Evolutionary conservation across 2,113 vertebrate genomes (phyloP).

Genomic region (Phaethornis superciliosus): DNA sequence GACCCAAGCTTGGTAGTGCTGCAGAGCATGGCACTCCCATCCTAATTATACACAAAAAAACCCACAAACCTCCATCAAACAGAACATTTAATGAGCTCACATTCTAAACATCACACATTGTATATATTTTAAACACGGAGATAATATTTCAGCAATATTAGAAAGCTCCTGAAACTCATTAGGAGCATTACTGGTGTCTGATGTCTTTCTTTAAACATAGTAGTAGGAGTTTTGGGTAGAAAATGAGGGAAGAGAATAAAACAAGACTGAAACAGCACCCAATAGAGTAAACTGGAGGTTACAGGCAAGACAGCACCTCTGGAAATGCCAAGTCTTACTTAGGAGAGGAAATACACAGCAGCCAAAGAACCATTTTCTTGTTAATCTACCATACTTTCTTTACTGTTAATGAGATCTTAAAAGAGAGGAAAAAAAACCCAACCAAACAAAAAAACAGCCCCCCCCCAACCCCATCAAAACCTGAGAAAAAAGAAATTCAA

Average conservation of each 20-base stretch:
- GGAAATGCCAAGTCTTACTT: background rate
- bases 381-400: background rate
- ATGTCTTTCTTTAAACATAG: background rate
- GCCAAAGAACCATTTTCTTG: background rate
- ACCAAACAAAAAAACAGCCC: background rate
- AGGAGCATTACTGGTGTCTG: background rate
- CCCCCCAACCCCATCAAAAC: background rate
- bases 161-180: background rate
- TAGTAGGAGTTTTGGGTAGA: fast-evolving
- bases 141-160: background rate
- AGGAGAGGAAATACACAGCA: background rate
- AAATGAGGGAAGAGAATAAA: background rate
- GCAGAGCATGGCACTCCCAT: background rate
- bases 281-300: background rate
- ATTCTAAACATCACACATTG: background rate
- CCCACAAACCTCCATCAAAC: background rate
- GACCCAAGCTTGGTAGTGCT: background rate
- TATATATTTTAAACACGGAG: background rate
- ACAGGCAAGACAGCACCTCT: background rate
- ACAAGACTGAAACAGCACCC: background rate
- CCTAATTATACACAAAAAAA: background rate
- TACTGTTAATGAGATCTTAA: background rate
- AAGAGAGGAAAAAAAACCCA: background rate
- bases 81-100: background rate
- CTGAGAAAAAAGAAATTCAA: background rate